phyloP scores from a whole-genome alignment of 2,888 invertebrate genomes.

The Spodoptera exigua region DNA sequence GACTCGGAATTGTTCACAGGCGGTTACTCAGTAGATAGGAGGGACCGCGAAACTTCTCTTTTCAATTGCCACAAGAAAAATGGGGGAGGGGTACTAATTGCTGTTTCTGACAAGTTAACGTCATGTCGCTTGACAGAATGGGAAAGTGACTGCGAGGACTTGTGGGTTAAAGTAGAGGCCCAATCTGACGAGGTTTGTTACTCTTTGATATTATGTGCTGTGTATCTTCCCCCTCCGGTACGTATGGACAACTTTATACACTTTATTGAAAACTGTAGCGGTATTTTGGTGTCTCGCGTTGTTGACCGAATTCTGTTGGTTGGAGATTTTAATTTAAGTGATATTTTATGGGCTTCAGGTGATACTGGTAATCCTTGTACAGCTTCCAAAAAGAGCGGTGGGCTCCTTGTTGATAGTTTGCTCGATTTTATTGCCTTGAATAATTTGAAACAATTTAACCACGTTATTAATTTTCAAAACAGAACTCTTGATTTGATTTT shows the following conservation, averaged over 20 bases:
- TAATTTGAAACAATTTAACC: constrained; percentile 24
- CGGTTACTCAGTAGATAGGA: constrained; percentile 42
- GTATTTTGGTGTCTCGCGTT: constrained; percentile 1
- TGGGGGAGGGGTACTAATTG: constrained; percentile 23
- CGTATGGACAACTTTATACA: constrained; percentile 7
- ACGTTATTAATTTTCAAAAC: too few relatives aligned
- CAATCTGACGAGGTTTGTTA: constrained; percentile 1
- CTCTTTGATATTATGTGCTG: too few relatives aligned
- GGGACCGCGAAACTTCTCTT: constrained; percentile 31
- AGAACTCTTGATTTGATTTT: too few relatives aligned
- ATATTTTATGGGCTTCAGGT: constrained; percentile 13
- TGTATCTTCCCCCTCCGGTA: constrained; percentile 32
- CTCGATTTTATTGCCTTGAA: constrained; percentile 20
- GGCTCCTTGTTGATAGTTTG: constrained; percentile 7
- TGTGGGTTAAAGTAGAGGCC: constrained; percentile 23
- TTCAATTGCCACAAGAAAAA: constrained; percentile 7
- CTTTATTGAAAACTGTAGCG: constrained; percentile 10
- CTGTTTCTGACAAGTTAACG: constrained; percentile 12
- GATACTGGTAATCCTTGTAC: background rate
- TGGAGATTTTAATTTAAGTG: constrained; percentile 31
- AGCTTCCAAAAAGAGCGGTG: constrained; percentile 2
- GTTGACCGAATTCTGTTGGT: constrained; percentile 12
- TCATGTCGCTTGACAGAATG: constrained; percentile 10
- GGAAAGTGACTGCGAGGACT: constrained; percentile 28
- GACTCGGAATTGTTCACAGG: constrained; percentile 43